These are phyloP conservation scores for Ictidomys tridecemlineatus DNA, from an alignment of 2,113 vertebrate species.

Conservation along the genomic window DNA sequence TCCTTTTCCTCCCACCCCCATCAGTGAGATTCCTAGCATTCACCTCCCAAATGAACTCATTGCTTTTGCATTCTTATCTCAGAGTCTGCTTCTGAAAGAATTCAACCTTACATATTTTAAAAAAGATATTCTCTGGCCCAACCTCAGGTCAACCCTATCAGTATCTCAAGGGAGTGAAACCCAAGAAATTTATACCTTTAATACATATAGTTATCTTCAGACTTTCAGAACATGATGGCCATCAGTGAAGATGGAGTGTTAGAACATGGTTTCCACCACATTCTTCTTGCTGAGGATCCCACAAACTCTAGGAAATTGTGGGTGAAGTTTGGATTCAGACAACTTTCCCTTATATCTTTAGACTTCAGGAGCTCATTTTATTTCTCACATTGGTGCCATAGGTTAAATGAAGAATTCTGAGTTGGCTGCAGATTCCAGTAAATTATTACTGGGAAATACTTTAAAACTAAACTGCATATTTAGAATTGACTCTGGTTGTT, in stretches of 20 bases:
- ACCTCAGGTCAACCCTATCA: not conserved
- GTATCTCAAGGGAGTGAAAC: not conserved
- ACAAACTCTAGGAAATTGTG: not conserved
- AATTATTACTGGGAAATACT: not conserved
- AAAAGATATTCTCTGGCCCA: not conserved
- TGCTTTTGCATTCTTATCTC: not conserved
- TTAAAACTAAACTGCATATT: not conserved
- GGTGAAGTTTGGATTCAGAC: not conserved
- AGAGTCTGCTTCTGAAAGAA: slow-evolving; percentile 28
- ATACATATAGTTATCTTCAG: not conserved
- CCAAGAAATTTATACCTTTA: slow-evolving; percentile 1
- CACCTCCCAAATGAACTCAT: not conserved
- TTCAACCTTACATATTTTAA: not conserved
- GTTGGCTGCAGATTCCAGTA: not conserved
- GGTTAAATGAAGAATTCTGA: slow-evolving; percentile 25
- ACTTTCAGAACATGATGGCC: not conserved
- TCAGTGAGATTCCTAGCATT: not conserved
- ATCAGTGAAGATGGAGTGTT: not conserved
- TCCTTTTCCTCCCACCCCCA: not conserved
- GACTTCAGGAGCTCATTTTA: not conserved
- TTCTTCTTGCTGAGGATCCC: not conserved
- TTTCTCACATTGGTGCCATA: not conserved
- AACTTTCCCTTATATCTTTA: not conserved
- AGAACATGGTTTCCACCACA: not conserved
- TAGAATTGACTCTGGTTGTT: slow-evolving; percentile 30